Evolutionary conservation across 23 tunicate species (phyloP).

Genomic region (Pegea sp.): DNA sequence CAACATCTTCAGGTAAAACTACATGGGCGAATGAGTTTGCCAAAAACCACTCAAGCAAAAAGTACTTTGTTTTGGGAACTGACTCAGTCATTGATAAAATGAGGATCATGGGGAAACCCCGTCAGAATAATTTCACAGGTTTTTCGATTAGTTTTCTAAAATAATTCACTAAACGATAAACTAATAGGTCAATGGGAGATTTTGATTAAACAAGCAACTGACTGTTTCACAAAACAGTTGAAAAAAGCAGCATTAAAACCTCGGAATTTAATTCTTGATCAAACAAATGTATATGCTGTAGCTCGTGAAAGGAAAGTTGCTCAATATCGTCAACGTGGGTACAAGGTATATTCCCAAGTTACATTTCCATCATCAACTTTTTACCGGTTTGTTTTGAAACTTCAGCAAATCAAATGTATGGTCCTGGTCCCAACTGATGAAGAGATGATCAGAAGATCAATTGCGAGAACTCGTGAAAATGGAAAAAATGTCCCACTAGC

Average conservation of each 20-base stretch:
- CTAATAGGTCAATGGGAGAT: conserved; percentile 65
- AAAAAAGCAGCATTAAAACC: conserved; percentile 53
- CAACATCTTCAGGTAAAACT: conserved; percentile 26
- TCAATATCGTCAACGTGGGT: conserved; percentile 68
- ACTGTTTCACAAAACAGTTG: conserved; percentile 54
- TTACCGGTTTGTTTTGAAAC: no score
- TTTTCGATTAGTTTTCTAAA: background rate
- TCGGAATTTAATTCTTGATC: conserved; percentile 59
- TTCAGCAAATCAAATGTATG: conserved; percentile 58
- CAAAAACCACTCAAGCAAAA: conserved; percentile 57
- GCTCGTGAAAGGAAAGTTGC: conserved; percentile 62
- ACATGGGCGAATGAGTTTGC: conserved; percentile 72
- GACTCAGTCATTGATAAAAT: conserved; percentile 90
- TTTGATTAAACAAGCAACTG: conserved; percentile 62
- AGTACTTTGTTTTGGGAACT: conserved; percentile 60
- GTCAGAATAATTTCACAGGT: conserved; percentile 71
- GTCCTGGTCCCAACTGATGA: conserved; percentile 83
- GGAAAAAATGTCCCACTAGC: conserved; percentile 78
- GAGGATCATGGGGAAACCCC: conserved; percentile 58
- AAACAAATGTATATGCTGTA: conserved; percentile 74
- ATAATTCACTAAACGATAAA: background rate
- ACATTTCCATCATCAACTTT: no score
- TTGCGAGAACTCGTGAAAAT: conserved; percentile 45
- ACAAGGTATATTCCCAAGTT: conserved; percentile 46
- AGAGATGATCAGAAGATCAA: conserved; percentile 60